A percentile compares a stretch with the other conserved stretches of the same genome.
These are phyloP conservation scores for Antennarius striatus DNA, from an alignment of 2,113 vertebrate species.

Conservation along the genomic window DNA sequence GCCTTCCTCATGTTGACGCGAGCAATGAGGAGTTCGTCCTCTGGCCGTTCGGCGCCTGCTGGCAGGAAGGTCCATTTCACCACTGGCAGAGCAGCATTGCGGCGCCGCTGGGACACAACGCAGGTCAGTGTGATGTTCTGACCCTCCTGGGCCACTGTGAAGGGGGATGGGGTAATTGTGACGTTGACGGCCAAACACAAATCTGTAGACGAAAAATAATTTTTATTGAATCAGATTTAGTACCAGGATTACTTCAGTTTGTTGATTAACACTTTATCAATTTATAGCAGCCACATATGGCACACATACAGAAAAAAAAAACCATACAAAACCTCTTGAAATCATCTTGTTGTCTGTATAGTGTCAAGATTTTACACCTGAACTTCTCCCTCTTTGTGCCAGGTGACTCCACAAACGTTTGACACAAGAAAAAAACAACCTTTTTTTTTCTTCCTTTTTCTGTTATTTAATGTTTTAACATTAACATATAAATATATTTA, in stretches of 20 bases:
- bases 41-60: conserved; percentile 36
- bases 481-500: no score
- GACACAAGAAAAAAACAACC: no score
- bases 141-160: conserved; percentile 83
- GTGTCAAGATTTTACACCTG: no score
- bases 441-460: no score
- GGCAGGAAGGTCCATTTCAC: conserved; percentile 90
- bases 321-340: no score
- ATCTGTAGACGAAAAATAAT: conserved; percentile 72
- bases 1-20: conserved; percentile 90
- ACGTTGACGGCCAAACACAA: conserved; percentile 88
- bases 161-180: conserved; percentile 87
- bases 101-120: conserved; percentile 84
- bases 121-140: conserved; percentile 91
- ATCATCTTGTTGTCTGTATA: no score
- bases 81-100: conserved; percentile 83
- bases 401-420: no score
- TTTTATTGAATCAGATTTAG: neutral
- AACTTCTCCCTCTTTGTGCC: no score
- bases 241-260: neutral
- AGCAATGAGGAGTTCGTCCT: conserved; percentile 86
- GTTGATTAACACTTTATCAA: no score
- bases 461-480: no score
- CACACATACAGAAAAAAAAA: no score
- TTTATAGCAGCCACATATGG: no score